A percentile compares a stretch with the other conserved stretches of the same genome.
Conservation (phyloP, 2,113 vertebrate genomes). For the Catagonus wagneri region DNA sequence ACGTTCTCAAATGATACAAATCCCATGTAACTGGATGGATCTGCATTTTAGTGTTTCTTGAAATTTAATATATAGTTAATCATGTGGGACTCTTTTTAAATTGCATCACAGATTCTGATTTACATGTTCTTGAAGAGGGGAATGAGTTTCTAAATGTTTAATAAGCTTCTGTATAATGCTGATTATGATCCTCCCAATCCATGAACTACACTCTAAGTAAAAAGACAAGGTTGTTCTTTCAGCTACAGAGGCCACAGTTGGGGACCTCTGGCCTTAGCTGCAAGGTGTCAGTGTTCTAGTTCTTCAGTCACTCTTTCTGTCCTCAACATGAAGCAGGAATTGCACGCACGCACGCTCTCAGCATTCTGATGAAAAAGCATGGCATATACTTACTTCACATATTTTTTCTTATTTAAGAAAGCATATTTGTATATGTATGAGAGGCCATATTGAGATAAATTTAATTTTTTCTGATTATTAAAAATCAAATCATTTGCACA, state of each 20-base stretch:
- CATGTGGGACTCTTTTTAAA: not conserved
- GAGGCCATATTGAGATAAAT: not conserved
- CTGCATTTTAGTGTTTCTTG: not conserved
- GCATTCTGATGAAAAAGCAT: not conserved
- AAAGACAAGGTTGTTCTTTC: not conserved
- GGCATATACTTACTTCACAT: not conserved
- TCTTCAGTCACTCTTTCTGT: not conserved
- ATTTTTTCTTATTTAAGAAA: conserved; percentile 2
- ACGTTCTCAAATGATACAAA: not conserved
- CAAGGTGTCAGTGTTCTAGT: not conserved
- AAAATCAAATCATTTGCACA: not conserved
- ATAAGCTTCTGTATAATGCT: not conserved
- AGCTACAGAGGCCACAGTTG: rapidly evolving
- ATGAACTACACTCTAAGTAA: not conserved
- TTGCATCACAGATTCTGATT: not conserved
- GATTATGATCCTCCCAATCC: not conserved
- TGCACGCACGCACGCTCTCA: rapidly evolving
- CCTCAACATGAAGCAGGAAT: not conserved
- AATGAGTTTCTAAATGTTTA: not conserved
- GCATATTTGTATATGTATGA: not conserved
- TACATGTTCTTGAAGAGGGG: not conserved
- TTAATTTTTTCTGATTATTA: conserved; percentile 3
- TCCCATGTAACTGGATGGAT: not conserved
- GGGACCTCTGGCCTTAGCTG: not conserved
- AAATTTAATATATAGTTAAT: not conserved